Conservation (phyloP, 1,140 invertebrate genomes). For the Tetramorium simillimum region DNA sequence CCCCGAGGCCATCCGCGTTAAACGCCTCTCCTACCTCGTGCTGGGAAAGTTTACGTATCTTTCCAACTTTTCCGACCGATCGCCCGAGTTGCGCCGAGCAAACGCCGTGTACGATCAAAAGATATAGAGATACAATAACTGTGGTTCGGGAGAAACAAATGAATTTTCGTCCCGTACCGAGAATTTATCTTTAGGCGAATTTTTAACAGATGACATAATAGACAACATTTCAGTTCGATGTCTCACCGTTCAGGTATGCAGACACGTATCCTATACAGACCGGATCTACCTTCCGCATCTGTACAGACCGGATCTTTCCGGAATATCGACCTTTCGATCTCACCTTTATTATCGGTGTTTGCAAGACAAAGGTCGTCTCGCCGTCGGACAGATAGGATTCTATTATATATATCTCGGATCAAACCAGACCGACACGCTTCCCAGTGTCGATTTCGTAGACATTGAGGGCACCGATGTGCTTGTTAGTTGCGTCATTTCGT, state of each 20-base stretch:
- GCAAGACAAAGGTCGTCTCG: conserved; percentile 59
- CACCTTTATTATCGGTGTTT: conserved; percentile 60
- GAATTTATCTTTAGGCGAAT: no score
- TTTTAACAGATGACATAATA: background rate
- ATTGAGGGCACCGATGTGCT: conserved; percentile 41
- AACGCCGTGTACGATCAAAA: background rate
- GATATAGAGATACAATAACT: background rate
- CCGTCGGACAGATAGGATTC: conserved; percentile 18
- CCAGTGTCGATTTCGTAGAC: conserved; percentile 1
- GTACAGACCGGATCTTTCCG: conserved; percentile 37
- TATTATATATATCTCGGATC: background rate
- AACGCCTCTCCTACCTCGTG: conserved; percentile 50
- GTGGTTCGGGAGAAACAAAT: background rate
- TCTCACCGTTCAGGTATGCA: conserved; percentile 58
- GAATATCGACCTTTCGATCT: conserved; percentile 69
- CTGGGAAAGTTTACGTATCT: conserved; percentile 47
- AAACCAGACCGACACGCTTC: conserved; percentile 20
- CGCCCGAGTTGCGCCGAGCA: conserved; percentile 9
- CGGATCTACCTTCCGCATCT: no score
- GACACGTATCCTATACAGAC: no score
- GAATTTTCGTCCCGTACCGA: no score
- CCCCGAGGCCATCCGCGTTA: conserved; percentile 68
- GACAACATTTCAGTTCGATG: background rate
- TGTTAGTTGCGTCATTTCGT: conserved; percentile 31
- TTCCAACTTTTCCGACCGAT: conserved; percentile 59